These are phyloP conservation scores for Nyctereutes procyonoides DNA, from an alignment of 2,113 vertebrate species.

Conservation along the genomic window DNA sequence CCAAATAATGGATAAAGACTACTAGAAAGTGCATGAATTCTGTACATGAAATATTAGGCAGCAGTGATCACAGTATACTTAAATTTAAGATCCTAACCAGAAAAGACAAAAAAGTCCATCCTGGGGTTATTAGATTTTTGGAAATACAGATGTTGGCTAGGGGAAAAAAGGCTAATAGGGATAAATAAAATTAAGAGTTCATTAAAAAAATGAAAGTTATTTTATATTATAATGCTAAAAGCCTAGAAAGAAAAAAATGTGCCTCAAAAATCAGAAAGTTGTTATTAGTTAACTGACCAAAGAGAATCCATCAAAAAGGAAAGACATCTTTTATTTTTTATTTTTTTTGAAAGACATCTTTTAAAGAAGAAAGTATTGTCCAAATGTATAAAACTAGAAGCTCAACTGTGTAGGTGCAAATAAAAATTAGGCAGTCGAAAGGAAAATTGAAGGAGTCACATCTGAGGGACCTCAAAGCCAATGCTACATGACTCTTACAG, in stretches of 20 bases:
- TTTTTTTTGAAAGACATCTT: not conserved
- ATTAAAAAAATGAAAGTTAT: not conserved
- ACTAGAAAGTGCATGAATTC: not conserved
- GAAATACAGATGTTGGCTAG: not conserved
- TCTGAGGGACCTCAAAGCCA: not conserved
- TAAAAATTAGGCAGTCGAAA: conserved; percentile 15
- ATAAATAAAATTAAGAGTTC: not conserved
- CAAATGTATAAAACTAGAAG: not conserved
- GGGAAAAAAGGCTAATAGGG: not conserved
- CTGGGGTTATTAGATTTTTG: not conserved
- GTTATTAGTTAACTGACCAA: not conserved
- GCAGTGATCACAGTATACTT: not conserved
- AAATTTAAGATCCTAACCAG: not conserved
- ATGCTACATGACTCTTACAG: not conserved
- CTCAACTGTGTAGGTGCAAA: not conserved
- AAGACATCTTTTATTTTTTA: not conserved
- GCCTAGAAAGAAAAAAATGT: not conserved
- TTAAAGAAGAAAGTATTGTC: not conserved
- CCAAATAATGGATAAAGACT: not conserved
- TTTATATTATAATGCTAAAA: conserved; percentile 22
- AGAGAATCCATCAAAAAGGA: conserved; percentile 10
- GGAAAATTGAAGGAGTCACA: not conserved
- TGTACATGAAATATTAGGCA: not conserved
- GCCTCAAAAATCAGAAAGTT: not conserved
- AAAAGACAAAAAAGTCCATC: not conserved